Evolutionary conservation across 2,888 invertebrate species (phyloP).

Genomic region (Dicyrtomina minuta): DNA sequence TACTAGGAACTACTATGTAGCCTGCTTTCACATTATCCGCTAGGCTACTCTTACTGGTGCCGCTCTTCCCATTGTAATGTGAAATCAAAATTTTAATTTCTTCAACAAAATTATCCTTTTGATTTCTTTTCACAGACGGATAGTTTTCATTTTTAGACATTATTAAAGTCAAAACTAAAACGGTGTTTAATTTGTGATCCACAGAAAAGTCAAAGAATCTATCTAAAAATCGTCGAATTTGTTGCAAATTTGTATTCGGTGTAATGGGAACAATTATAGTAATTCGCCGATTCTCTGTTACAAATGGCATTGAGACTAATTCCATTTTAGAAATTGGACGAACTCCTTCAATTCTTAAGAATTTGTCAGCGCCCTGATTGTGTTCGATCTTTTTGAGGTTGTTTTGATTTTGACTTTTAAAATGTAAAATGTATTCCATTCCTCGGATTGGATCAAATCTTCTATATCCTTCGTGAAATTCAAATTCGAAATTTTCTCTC

Average conservation of each 20-base stretch:
- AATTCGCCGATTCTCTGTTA: slow-evolving; percentile 86
- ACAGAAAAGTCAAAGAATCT: slow-evolving; percentile 34
- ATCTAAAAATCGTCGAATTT: slow-evolving; percentile 27
- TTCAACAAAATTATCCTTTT: slow-evolving; percentile 28
- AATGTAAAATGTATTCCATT: slow-evolving; percentile 79
- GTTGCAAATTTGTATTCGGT: slow-evolving; percentile 60
- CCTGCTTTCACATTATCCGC: slow-evolving; percentile 49
- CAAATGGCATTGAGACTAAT: slow-evolving; percentile 88
- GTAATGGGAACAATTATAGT: slow-evolving; percentile 69
- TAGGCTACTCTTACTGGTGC: slow-evolving; percentile 16
- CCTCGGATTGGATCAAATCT: slow-evolving; percentile 80
- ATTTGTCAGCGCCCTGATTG: not conserved
- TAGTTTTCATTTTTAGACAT: not conserved
- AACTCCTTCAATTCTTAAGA: slow-evolving; percentile 64
- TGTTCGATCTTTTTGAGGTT: not conserved
- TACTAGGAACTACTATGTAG: slow-evolving; percentile 29
- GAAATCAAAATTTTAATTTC: slow-evolving; percentile 31
- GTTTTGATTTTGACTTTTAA: slow-evolving; percentile 57
- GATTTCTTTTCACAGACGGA: not conserved
- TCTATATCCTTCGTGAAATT: slow-evolving; percentile 67
- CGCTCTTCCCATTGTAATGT: slow-evolving; percentile 17
- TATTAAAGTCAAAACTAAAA: slow-evolving; percentile 28
- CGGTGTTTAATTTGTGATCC: slow-evolving; percentile 34
- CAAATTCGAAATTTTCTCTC: slow-evolving; percentile 10
- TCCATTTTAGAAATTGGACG: slow-evolving; percentile 84